phyloP scores from a whole-genome alignment of 2,113 vertebrate species.

The Irena cyanogastra region DNA sequence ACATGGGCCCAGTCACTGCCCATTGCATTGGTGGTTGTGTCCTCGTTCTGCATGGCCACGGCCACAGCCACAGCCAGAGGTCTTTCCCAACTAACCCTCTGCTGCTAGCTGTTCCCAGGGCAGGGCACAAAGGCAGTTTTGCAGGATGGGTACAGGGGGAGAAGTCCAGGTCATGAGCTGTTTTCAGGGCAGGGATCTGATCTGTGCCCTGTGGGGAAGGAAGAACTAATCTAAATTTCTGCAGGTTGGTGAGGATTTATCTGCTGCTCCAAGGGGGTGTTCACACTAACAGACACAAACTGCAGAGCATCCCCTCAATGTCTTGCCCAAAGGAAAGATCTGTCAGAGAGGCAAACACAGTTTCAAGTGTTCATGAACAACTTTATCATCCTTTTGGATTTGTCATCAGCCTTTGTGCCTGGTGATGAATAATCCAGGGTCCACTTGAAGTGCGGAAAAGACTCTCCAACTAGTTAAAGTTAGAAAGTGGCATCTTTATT shows the following conservation, averaged over 20 bases:
- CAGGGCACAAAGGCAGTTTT: background rate
- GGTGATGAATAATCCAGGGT: background rate
- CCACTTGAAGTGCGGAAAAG: background rate
- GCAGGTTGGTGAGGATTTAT: background rate
- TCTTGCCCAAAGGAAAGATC: background rate
- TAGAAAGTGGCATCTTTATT: background rate
- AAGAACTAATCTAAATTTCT: background rate
- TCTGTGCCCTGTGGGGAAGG: background rate
- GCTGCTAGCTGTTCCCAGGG: background rate
- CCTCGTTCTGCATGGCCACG: fast-evolving
- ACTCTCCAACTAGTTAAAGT: background rate
- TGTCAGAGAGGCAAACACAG: background rate
- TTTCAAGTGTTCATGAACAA: background rate
- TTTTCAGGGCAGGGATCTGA: background rate
- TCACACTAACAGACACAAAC: background rate
- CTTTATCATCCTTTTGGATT: background rate
- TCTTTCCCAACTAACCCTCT: background rate
- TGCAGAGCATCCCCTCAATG: background rate
- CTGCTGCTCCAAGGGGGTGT: background rate
- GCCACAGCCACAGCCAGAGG: background rate
- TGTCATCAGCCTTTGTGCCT: background rate
- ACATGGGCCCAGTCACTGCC: background rate
- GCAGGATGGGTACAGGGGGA: background rate
- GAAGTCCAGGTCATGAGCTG: background rate
- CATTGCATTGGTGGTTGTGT: background rate